Base-by-base conservation (phyloP, 2,888 invertebrate genomes). In the Tipula confusa region DNA sequence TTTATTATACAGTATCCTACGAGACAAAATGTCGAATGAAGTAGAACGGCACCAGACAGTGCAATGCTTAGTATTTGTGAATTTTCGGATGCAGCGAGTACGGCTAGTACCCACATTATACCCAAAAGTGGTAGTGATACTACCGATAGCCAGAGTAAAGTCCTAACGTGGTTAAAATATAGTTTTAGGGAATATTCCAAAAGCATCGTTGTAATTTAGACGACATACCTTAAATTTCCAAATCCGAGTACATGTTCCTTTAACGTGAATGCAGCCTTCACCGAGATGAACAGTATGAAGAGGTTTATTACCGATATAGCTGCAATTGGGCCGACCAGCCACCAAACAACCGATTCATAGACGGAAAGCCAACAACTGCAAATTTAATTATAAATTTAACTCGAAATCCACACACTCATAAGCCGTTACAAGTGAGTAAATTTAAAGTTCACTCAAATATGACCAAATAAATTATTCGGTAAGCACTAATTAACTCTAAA, bases 321-420 rank as follows among this genome's bases (percentile, higher is more conserved):
- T 36, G 94, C 95, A 33, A 97, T 94, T 5, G 98, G 98, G 2
- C 97, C 96, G 86, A 98, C 96, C 87, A 98, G 92, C 91, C 97
- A 96, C 98, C 98, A 98, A 80, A 98, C 95, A 28, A 98, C 96
- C 28, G 95, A 94, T 88, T 98, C 97, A 88, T 97, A 96, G 79
- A 97, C 93, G 7, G 96, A 96, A 85, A 98, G 92, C 98, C 98
- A 98, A 89, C 98, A 98, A 89, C 98, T 98, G 89, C 81, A 90
- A 89, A 82, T 84, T n/a, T n/a, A 84, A 85, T 6, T 18, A 83
- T 31, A 82, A 24, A 79, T 79, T 48, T n/a, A 48, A 48, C n/a
- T n/a, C n/a, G 36, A 43, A 1, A 4, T 15, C n/a, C 29, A 43
- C 31, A 3, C 80, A 83, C 83, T 83, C 83, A 6, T n/a, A n/a